Percentiles rank a stretch among this genome's conserved stretches.
phyloP scores from a whole-genome alignment of 1,140 invertebrate species.

The Palaemon carinicauda region DNA sequence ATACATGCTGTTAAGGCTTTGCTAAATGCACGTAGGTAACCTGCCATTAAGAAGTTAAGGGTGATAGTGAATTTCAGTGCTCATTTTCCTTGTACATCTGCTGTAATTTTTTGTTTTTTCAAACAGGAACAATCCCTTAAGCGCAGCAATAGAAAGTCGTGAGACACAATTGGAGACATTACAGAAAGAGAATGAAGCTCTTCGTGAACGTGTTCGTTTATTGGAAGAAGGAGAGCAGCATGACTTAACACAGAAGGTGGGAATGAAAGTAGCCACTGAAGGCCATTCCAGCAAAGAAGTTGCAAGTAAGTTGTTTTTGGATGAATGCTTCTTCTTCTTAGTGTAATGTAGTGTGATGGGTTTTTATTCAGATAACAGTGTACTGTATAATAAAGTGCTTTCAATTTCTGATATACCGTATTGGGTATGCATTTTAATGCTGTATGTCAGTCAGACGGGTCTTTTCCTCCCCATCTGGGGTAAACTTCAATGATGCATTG shows the following conservation, averaged over 20 bases:
- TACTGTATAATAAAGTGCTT: too few relatives aligned
- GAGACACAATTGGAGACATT: conserved; percentile 75
- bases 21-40: too few relatives aligned
- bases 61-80: too few relatives aligned
- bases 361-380: too few relatives aligned
- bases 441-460: too few relatives aligned
- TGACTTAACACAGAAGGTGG: conserved; percentile 53
- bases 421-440: too few relatives aligned
- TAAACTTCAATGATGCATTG: too few relatives aligned
- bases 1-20: not conserved
- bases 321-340: not conserved
- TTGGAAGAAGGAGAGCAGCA: conserved; percentile 50
- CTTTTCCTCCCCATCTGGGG: too few relatives aligned
- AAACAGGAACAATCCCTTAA: conserved; percentile 80
- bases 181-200: conserved; percentile 75
- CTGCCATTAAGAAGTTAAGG: too few relatives aligned
- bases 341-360: not conserved
- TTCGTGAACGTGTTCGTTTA: conserved; percentile 67
- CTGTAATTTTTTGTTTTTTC: not conserved
- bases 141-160: conserved; percentile 73
- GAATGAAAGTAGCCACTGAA: conserved; percentile 14
- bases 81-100: too few relatives aligned
- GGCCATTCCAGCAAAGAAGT: conserved; percentile 15
- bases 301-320: conserved; percentile 5
- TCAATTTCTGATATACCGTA: too few relatives aligned